Base-by-base conservation (phyloP, 2,113 vertebrate species). In the Willisornis vidua region DNA sequence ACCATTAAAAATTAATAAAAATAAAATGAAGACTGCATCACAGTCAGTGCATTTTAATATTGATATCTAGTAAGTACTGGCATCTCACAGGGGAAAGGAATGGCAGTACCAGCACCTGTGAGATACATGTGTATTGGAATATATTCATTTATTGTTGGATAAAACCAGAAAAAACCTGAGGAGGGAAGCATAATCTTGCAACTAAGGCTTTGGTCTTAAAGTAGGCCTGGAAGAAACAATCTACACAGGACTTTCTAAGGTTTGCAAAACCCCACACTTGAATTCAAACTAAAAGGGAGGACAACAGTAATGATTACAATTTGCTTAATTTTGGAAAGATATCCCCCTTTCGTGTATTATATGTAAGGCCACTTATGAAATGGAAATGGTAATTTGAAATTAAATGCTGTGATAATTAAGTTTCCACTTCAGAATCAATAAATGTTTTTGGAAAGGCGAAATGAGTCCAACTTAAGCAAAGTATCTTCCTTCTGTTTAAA, bases 401-500 rank as follows among this genome's bases (percentile, higher is more conserved):
- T 0, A 65, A 90, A 87, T 93, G 45, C 31, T 79, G 18, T 45
- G 62, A 29, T 89, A 93, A 89, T 78, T 78, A 33, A 15, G 3
- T 91, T 93, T 89, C 65, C 46, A 66, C 59, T 84, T 71, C 70
- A 72, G 57, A 91, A 82, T 71, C 70, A 85, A 72, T 43, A 92
- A 37, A 28, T 85, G 20, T 59, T 87, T 93, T 85, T 55, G 3
- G 25, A 95, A 93, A 87, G 29, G 52, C 75, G 82, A 91, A 85
- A 78, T 51, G 5, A 51, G 12, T 89, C 29, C 33, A 87, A 12
- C 14, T 59, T 63, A 74, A 76, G n/a, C 13, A 73, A 82, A 81
- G 4, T 26, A 67, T 62, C 39, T 74, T 74, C 19, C 29, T 67
- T 12, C 24, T 19, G 3, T 81, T 81, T 63, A 29, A 58, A 63